Percentiles rank a stretch among this genome's conserved stretches.
phyloP scores from a whole-genome alignment of 2,113 vertebrate species.

The Urocolius indicus region DNA sequence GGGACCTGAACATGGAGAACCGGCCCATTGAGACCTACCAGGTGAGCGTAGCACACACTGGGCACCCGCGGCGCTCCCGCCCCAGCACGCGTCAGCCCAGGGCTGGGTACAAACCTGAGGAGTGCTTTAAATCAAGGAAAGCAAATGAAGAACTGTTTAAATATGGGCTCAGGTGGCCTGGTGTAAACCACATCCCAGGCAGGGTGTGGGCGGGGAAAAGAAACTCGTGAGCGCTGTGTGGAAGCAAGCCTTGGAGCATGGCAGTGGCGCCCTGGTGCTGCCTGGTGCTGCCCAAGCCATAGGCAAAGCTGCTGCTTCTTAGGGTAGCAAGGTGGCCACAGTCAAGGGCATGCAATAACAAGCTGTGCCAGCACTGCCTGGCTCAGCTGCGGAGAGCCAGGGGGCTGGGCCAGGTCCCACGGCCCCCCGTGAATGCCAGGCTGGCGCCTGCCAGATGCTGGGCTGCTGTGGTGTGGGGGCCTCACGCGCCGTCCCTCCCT shows the following conservation, averaged over 20 bases:
- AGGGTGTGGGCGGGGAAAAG: no score
- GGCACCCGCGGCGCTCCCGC: neutral
- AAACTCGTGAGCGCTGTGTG: neutral
- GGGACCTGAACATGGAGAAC: slow-evolving; percentile 98
- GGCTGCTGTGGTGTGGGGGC: neutral
- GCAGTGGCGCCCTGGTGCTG: neutral
- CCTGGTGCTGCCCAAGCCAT: rapidly evolving
- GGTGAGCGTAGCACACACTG: neutral
- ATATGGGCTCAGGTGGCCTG: neutral
- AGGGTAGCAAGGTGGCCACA: rapidly evolving
- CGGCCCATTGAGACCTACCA: slow-evolving; percentile 95
- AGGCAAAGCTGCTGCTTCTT: rapidly evolving
- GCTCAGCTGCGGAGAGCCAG: neutral
- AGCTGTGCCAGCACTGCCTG: neutral
- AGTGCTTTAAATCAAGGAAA: neutral
- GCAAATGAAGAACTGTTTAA: neutral
- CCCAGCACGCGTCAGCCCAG: rapidly evolving
- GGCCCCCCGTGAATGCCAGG: rapidly evolving
- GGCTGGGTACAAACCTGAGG: rapidly evolving
- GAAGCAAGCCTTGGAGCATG: neutral
- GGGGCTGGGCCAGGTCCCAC: neutral
- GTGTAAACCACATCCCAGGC: neutral
- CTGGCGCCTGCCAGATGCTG: rapidly evolving
- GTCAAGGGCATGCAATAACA: rapidly evolving
- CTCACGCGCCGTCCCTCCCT: neutral